Evolutionary conservation across 2,888 invertebrate species (phyloP).

Genomic region (Heterodera filipjevi): DNA sequence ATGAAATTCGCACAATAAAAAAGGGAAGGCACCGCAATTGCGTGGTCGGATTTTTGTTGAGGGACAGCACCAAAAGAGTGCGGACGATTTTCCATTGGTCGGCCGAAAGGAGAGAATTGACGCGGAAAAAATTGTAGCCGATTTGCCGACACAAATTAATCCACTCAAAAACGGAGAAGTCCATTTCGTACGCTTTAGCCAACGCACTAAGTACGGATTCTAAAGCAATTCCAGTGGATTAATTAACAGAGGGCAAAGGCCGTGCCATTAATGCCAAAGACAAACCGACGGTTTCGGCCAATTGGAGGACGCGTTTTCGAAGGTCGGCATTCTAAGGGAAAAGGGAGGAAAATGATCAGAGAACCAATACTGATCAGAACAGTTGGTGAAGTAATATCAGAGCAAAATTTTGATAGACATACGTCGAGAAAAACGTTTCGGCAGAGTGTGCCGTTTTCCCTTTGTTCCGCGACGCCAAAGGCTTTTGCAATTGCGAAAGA

Average conservation of each 20-base stretch:
- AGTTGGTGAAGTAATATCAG: not conserved
- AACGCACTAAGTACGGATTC: conserved; percentile 12
- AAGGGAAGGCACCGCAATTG: not conserved
- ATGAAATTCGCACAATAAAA: not conserved
- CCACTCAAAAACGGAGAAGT: conserved; percentile 42
- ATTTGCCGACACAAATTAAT: conserved; percentile 46
- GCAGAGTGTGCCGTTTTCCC: conserved; percentile 9
- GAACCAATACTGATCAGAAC: not conserved
- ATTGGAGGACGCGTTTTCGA: conserved; percentile 33
- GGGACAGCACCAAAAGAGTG: conserved; percentile 34
- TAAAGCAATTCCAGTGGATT: not conserved
- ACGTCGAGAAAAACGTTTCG: not conserved
- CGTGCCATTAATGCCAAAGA: not conserved
- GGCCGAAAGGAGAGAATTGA: conserved; percentile 51
- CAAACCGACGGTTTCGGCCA: conserved; percentile 42
- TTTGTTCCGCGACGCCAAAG: conserved; percentile 5
- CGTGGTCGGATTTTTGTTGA: conserved; percentile 33
- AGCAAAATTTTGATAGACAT: too few species aligned
- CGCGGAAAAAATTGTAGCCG: conserved; percentile 44
- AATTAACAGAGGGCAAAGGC: not conserved
- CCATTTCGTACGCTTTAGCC: conserved; percentile 10
- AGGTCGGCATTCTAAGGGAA: conserved; percentile 29
- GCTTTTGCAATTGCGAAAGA: conserved; percentile 21
- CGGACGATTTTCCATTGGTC: conserved; percentile 59
- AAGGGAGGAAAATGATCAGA: not conserved